A percentile compares a stretch with the other conserved stretches of the same genome.
Conservation (phyloP, 2,888 invertebrate genomes). For the Dromius quadrimaculatus region DNA sequence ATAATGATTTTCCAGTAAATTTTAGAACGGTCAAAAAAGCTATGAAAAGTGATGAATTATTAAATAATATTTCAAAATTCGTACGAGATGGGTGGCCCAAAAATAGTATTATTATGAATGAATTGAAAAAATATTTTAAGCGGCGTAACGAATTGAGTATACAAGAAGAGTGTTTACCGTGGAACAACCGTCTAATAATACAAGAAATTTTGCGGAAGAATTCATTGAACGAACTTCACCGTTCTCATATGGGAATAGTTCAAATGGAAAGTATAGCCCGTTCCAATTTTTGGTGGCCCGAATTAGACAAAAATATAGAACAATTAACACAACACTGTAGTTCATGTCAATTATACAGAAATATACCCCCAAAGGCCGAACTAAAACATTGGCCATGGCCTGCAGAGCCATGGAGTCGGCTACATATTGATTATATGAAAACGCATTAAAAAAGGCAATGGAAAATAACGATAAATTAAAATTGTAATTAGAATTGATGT, state of each 20-base stretch:
- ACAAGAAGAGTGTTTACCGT: background rate
- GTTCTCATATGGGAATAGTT: constrained; percentile 47
- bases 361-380: constrained; percentile 43
- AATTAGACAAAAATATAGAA: constrained; percentile 53
- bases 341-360: constrained; percentile 37
- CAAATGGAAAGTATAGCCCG: constrained; percentile 52
- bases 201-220: background rate
- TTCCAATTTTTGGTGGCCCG: constrained; percentile 54
- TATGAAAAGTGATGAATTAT: background rate
- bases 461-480: background rate
- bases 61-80: background rate
- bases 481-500: background rate
- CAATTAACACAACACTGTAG: constrained; percentile 33
- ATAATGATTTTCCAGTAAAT: background rate
- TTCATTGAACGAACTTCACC: constrained; percentile 48
- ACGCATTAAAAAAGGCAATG: background rate
- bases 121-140: background rate
- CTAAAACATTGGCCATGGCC: constrained; percentile 53
- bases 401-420: constrained; percentile 53
- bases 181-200: background rate
- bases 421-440: constrained; percentile 55
- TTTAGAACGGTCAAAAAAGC: background rate
- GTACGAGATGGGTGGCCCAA: background rate
- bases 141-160: background rate
- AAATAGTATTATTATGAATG: background rate